Evolutionary conservation across 2,797 vertebrate species (phyloP).

Genomic region (Selene dorsalis): DNA sequence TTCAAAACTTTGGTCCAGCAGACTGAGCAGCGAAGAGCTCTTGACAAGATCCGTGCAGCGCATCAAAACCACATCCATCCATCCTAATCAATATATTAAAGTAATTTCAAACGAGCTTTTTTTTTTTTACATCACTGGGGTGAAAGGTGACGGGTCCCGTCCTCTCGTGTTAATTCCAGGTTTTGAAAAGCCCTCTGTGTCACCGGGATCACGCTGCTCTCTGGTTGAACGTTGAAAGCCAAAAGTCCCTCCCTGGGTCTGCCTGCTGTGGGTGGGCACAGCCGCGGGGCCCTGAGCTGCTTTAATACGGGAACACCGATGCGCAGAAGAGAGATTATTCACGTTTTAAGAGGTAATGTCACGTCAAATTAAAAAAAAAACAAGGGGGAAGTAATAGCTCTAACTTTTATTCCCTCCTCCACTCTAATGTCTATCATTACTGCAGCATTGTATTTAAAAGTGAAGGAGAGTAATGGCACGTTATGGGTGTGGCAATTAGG

Average conservation of each 20-base stretch:
- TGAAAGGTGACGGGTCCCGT: not conserved
- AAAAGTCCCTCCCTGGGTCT: slow-evolving; percentile 75
- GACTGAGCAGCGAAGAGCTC: slow-evolving; percentile 17
- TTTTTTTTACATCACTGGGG: slow-evolving; percentile 13
- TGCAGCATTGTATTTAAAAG: slow-evolving; percentile 74
- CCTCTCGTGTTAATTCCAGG: slow-evolving; percentile 54
- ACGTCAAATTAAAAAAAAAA: not conserved
- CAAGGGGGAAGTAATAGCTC: not conserved
- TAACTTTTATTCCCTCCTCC: not conserved
- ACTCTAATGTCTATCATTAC: slow-evolving; percentile 55
- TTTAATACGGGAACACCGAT: slow-evolving; percentile 31
- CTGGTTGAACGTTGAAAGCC: slow-evolving; percentile 74
- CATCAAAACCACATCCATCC: slow-evolving; percentile 59
- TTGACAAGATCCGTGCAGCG: slow-evolving; percentile 25
- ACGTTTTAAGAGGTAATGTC: no score
- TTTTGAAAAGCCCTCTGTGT: slow-evolving; percentile 74
- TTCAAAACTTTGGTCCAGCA: slow-evolving; percentile 37
- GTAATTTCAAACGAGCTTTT: no score
- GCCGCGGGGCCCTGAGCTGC: slow-evolving; percentile 41
- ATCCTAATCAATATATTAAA: slow-evolving; percentile 38
- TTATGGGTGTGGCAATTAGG: slow-evolving; percentile 70
- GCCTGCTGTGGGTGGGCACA: slow-evolving; percentile 74
- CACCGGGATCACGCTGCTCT: slow-evolving; percentile 59
- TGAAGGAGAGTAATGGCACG: slow-evolving; percentile 51
- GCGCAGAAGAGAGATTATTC: not conserved